Conservation (phyloP, 2,113 vertebrate genomes). For the Zootoca vivipara region DNA sequence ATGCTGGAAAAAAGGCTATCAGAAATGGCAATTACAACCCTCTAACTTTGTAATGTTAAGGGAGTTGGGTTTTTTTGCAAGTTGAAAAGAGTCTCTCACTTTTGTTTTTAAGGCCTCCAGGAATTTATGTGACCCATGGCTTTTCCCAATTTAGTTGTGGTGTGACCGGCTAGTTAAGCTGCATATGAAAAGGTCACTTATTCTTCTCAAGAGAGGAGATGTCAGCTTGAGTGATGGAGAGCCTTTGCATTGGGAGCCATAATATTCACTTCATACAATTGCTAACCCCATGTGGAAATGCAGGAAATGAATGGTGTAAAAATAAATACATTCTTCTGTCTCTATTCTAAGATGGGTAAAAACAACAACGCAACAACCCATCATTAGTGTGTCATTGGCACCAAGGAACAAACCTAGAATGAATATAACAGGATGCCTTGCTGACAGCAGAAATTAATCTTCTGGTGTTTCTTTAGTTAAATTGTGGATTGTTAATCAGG, state of each 20-base stretch:
- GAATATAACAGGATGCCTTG: constrained; percentile 1
- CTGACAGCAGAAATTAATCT: constrained; percentile 25
- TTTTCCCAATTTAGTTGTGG: constrained; percentile 68
- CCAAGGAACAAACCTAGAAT: constrained; percentile 42
- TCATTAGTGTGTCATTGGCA: constrained; percentile 59
- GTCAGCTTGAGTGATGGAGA: constrained; percentile 67
- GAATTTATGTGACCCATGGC: constrained; percentile 63
- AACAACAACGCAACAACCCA: constrained; percentile 50
- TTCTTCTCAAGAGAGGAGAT: constrained; percentile 65
- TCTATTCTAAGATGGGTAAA: constrained; percentile 51
- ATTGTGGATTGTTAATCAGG: constrained; percentile 10
- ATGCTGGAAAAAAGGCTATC: constrained; percentile 35
- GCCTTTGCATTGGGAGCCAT: constrained; percentile 68
- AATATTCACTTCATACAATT: constrained; percentile 74
- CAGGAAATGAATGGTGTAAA: constrained; percentile 70
- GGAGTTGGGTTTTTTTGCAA: constrained; percentile 68
- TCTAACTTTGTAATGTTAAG: constrained; percentile 81
- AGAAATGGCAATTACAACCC: constrained; percentile 54
- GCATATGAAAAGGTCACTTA: constrained; percentile 84
- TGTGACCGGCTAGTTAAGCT: constrained; percentile 73
- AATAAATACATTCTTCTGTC: constrained; percentile 63
- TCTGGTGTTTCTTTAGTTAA: constrained; percentile 5
- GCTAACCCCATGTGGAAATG: constrained; percentile 66
- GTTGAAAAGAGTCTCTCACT: constrained; percentile 75
- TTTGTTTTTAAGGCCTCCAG: constrained; percentile 72